These are phyloP conservation scores for Falcaria lacertinaria DNA, from an alignment of 2,888 invertebrate genomes.

Conservation along the genomic window DNA sequence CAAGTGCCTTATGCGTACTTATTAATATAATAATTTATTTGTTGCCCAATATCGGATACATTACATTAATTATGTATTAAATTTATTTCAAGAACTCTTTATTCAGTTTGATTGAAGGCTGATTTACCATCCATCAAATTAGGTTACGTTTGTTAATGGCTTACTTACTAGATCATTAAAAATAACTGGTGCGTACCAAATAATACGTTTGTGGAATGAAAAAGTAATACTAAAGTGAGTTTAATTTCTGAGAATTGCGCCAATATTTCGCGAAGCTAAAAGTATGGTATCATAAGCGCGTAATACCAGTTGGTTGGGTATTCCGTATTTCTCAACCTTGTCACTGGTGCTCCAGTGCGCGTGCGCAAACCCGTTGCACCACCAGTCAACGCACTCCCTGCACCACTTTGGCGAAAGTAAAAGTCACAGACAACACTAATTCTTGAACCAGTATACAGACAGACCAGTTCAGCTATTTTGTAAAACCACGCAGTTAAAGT, in stretches of 20 bases:
- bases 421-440: slow-evolving; percentile 38
- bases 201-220: not conserved
- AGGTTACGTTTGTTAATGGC: not conserved
- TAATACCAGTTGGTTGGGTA: slow-evolving; percentile 41
- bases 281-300: slow-evolving; percentile 34
- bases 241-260: slow-evolving; percentile 11
- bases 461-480: slow-evolving; percentile 7
- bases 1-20: slow-evolving; percentile 10
- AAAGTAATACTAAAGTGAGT: not conserved
- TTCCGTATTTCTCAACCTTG: slow-evolving; percentile 77
- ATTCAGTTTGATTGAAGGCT: not conserved
- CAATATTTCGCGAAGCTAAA: slow-evolving; percentile 20
- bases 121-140: not conserved
- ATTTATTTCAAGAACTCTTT: not conserved
- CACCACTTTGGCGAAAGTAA: slow-evolving; percentile 73
- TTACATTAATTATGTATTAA: not conserved
- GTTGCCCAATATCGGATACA: not conserved
- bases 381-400: slow-evolving; percentile 47
- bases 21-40: slow-evolving; percentile 5
- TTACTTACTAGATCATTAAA: not conserved
- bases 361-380: slow-evolving; percentile 55
- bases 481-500: not conserved
- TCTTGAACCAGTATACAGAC: slow-evolving; percentile 28
- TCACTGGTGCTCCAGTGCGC: slow-evolving; percentile 62
- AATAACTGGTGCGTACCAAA: not conserved